These are phyloP conservation scores for Falco punctatus DNA, from an alignment of 2,113 vertebrate genomes.

Conservation along the genomic window DNA sequence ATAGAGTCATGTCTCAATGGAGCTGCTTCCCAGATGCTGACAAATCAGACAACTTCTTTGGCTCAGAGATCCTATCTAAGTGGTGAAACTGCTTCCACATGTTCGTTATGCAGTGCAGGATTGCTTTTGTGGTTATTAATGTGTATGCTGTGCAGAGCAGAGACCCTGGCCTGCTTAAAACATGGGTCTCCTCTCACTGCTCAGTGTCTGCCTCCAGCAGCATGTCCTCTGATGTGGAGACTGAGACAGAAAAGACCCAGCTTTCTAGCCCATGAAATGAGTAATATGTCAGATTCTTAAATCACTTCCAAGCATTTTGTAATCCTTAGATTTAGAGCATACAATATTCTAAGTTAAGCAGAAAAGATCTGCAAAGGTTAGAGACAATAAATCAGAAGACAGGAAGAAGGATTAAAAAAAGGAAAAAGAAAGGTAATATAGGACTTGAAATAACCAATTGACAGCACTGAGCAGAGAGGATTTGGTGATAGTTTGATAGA, in stretches of 20 bases:
- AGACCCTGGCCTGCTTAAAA: background rate
- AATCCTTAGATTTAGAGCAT: slow-evolving; percentile 21
- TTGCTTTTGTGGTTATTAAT: slow-evolving; percentile 50
- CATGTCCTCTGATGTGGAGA: slow-evolving; percentile 13
- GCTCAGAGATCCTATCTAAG: slow-evolving; percentile 16
- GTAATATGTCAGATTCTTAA: slow-evolving; percentile 25
- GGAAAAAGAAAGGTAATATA: background rate
- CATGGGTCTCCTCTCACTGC: background rate
- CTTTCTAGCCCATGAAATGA: slow-evolving; percentile 24
- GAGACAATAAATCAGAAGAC: slow-evolving; percentile 40
- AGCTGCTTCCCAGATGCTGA: slow-evolving; percentile 68
- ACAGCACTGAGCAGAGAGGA: background rate
- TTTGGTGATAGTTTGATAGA: background rate
- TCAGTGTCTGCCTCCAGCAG: background rate
- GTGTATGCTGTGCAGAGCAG: background rate
- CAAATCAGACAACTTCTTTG: slow-evolving; percentile 63
- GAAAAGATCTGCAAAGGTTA: background rate
- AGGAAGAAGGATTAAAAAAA: background rate
- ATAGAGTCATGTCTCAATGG: slow-evolving; percentile 35
- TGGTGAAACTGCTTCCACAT: slow-evolving; percentile 63
- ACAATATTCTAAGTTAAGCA: slow-evolving; percentile 34
- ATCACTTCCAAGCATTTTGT: slow-evolving; percentile 49
- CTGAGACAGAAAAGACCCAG: background rate
- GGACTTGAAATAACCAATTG: slow-evolving; percentile 3
- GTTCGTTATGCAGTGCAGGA: slow-evolving; percentile 41